These are phyloP conservation scores for Ashinkailepas kermadecensis DNA, from an alignment of 2,888 invertebrate species.

Conservation along the genomic window DNA sequence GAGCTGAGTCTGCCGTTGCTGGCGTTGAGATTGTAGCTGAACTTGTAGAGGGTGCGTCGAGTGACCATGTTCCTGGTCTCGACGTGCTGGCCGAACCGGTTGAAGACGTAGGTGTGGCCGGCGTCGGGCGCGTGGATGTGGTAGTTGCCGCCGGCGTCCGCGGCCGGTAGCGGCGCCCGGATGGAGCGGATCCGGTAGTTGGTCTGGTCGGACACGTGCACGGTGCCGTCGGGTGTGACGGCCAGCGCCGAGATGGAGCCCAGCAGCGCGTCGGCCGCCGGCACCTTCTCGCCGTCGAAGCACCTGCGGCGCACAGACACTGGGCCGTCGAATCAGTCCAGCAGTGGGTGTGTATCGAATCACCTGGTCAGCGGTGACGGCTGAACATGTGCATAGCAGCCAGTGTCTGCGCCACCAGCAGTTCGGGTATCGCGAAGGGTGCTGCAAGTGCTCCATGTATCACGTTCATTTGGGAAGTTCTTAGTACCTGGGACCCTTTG, in stretches of 20 bases:
- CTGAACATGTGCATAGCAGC: no score
- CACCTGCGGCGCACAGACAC: conserved; percentile 40
- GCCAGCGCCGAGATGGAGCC: conserved; percentile 87
- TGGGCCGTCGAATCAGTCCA: no score
- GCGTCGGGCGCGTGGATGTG: conserved; percentile 92
- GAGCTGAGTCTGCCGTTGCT: conserved; percentile 90
- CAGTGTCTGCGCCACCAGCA: not conserved
- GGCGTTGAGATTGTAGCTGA: conserved; percentile 93
- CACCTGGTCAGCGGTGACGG: no score
- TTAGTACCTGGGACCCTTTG: no score
- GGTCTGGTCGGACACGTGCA: conserved; percentile 91
- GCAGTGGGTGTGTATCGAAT: no score
- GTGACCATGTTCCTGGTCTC: conserved; percentile 92
- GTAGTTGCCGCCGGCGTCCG: conserved; percentile 61
- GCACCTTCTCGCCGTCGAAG: conserved; percentile 80
- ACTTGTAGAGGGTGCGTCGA: conserved; percentile 83
- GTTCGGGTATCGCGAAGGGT: no score
- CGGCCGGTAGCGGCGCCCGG: conserved; percentile 53
- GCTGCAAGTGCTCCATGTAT: no score
- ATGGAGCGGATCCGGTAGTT: conserved; percentile 40
- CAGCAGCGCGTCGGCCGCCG: conserved; percentile 88
- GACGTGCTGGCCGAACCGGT: conserved; percentile 89
- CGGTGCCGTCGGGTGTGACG: conserved; percentile 86
- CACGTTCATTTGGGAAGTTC: no score
- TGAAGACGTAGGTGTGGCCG: conserved; percentile 89